Evolutionary conservation across 2,797 vertebrate genomes (phyloP), one percentile per base, ranked within the genome.

Genomic region (Psittacula echo): DNA sequence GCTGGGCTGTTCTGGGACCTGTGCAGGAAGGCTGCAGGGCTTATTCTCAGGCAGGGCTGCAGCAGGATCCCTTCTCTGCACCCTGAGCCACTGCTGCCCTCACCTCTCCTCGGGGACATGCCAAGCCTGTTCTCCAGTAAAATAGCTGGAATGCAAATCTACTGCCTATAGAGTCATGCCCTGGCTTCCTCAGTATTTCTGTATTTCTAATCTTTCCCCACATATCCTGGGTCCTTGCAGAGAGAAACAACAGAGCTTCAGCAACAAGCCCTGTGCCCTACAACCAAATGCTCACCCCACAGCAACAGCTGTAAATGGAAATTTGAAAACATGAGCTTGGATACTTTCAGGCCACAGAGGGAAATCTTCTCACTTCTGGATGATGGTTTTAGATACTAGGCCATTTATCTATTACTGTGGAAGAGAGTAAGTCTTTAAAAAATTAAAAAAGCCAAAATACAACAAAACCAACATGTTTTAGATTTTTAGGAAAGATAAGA

Each of bases 61-160:
- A 56, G 32, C 26, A 60, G 51, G 11, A 3, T 7, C 5, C 30
- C 11, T 41, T 34, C 26, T 4, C 39, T n/a, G 7, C 3, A 24
- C 19, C 5, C 29, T 0, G 0, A 73, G 21, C 13, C 14, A 34
- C 30, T 1, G 2, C 32, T 74, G 41, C 32, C 12, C 30, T 81
- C 39, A 29, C 18, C 8, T 61, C 24, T 66, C 54, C 50, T 70
- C 42, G 34, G 27, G 10, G 2, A 1, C 17, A 15, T 7, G 16
- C 13, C 27, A 78, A 89, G 27, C 16, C 21, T 42, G 4, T 53
- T 62, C 15, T 58, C 34, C 39, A 50, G 61, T 6, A 62, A 76
- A 87, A 34, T 54, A 32, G 4, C 23, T 44, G 32, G 21, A 82
- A 75, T 4, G 19, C 30, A 68, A 42, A 61, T 54, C 7, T 47